A percentile compares a stretch with the other conserved stretches of the same genome.
Evolutionary conservation across 2,888 invertebrate genomes (phyloP).

Genomic region (Dryococelus australis): DNA sequence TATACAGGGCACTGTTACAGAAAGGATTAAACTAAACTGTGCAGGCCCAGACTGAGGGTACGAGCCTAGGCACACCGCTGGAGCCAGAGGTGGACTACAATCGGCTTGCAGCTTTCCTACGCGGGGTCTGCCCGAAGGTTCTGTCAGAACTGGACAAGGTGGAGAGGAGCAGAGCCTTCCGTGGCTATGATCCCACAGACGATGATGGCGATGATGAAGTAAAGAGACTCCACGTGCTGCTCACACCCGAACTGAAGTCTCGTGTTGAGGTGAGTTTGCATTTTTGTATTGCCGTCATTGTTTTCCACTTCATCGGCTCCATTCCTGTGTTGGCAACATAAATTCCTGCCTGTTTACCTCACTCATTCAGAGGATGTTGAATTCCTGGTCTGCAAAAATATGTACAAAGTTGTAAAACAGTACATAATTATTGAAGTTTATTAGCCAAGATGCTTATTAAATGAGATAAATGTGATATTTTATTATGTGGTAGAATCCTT

Average conservation of each 20-base stretch:
- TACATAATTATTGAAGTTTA: too few relatives aligned
- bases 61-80: neutral
- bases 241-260: constrained; percentile 27
- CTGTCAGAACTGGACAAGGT: constrained; percentile 42
- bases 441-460: too few relatives aligned
- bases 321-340: too few relatives aligned
- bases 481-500: too few relatives aligned
- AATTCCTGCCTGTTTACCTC: too few relatives aligned
- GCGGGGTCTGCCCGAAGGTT: constrained; percentile 40
- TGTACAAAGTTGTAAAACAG: too few relatives aligned
- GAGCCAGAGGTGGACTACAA: constrained; percentile 38
- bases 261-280: constrained; percentile 13
- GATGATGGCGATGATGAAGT: constrained; percentile 33
- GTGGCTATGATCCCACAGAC: constrained; percentile 31
- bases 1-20: too few relatives aligned
- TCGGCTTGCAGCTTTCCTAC: constrained; percentile 42
- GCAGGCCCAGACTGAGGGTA: constrained; percentile 37
- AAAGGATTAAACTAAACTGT: neutral
- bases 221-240: constrained; percentile 34
- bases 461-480: too few relatives aligned
- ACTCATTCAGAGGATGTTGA: too few relatives aligned
- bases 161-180: constrained; percentile 38
- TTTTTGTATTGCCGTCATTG: too few relatives aligned
- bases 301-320: too few relatives aligned
- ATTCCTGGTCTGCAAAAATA: too few relatives aligned